Evolutionary conservation across 2,888 invertebrate species (phyloP).

Genomic region (Philereme transversata): DNA sequence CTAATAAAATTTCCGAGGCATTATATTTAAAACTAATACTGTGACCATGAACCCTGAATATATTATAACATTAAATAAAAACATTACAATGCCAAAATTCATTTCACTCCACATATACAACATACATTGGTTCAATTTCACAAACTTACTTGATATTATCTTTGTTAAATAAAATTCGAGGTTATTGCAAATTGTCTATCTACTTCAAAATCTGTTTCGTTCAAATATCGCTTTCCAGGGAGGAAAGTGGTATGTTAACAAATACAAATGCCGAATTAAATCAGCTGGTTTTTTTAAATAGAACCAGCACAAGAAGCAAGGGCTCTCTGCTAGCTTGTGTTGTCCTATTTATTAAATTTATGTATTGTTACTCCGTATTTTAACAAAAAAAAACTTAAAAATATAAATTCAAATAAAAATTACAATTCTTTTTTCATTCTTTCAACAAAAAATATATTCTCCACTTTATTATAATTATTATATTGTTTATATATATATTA

Average conservation of each 20-base stretch:
- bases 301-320: constrained; percentile 66
- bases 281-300: constrained; percentile 45
- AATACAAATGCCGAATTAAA: constrained; percentile 32
- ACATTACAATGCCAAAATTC: not conserved
- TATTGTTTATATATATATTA: not conserved
- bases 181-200: constrained; percentile 24
- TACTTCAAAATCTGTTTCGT: constrained; percentile 27
- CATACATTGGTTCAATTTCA: not conserved
- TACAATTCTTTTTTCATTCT: not conserved
- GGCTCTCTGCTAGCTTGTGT: constrained; percentile 69
- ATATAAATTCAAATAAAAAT: not conserved
- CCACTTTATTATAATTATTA: constrained; percentile 9
- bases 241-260: constrained; percentile 48
- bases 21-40: not conserved
- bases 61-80: not conserved
- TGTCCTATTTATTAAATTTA: constrained; percentile 54
- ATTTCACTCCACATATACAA: no score
- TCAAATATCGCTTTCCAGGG: constrained; percentile 39
- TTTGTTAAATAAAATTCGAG: not conserved
- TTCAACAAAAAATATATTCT: not conserved
- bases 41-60: not conserved
- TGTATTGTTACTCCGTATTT: constrained; percentile 66
- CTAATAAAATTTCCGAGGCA: no score
- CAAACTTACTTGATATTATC: not conserved
- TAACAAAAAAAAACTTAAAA: constrained; percentile 3